Percentiles rank a stretch among this genome's conserved stretches.
These are phyloP conservation scores for Mobula hypostoma DNA, from an alignment of 2,113 vertebrate species.

Conservation along the genomic window DNA sequence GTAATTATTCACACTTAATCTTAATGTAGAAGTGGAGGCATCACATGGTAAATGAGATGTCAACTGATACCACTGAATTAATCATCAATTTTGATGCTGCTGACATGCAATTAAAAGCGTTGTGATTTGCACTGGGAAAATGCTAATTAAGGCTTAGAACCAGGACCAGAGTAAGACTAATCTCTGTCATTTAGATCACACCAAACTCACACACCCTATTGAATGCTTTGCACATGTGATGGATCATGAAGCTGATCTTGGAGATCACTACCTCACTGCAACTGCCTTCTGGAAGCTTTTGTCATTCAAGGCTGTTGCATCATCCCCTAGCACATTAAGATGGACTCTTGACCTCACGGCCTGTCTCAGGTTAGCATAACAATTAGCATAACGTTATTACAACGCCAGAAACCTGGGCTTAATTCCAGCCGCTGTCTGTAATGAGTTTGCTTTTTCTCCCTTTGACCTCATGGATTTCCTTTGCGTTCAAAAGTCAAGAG, in stretches of 20 bases:
- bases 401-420: too few relatives aligned
- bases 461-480: too few relatives aligned
- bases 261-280: neutral
- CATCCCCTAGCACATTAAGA: too few relatives aligned
- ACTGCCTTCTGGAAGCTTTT: neutral
- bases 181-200: neutral
- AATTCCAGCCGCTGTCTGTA: too few relatives aligned
- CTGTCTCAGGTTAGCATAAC: too few relatives aligned
- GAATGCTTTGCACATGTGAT: neutral
- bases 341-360: too few relatives aligned
- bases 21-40: neutral
- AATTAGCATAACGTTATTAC: too few relatives aligned
- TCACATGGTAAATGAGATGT: conserved; percentile 8
- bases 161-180: neutral
- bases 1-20: neutral
- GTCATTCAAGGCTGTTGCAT: neutral
- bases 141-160: neutral
- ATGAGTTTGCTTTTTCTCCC: too few relatives aligned
- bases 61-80: neutral
- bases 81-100: neutral
- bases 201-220: neutral
- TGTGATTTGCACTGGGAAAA: neutral
- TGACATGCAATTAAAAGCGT: neutral
- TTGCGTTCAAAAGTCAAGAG: too few relatives aligned
- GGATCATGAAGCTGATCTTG: neutral